Conservation (phyloP, 2,113 vertebrate species). For the Melierax canorus region DNA sequence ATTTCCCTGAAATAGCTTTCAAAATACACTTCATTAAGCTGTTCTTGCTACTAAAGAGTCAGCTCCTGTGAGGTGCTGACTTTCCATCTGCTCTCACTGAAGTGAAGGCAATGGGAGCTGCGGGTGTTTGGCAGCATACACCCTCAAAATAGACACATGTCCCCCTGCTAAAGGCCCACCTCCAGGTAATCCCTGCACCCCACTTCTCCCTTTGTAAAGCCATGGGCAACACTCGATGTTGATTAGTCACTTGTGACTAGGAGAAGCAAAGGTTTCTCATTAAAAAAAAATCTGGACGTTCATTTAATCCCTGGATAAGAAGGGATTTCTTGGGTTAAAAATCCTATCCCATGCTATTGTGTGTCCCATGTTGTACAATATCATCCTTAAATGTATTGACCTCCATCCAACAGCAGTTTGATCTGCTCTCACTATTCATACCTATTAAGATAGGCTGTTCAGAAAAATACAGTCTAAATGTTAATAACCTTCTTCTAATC, state of each 20-base stretch:
- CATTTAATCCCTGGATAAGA: not conserved
- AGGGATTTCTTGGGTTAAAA: not conserved
- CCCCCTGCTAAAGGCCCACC: accelerated
- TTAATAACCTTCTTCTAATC: not conserved
- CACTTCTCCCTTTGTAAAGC: not conserved
- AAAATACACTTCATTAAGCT: not conserved
- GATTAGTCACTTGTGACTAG: not conserved
- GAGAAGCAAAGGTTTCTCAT: not conserved
- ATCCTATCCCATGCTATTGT: not conserved
- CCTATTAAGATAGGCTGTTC: not conserved
- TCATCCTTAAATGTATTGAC: not conserved
- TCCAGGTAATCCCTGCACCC: not conserved
- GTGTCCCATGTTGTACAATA: not conserved
- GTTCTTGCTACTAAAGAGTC: not conserved
- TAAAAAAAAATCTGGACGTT: not conserved
- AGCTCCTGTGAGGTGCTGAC: not conserved
- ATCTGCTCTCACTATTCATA: not conserved
- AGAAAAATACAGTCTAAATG: not conserved
- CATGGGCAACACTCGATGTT: not conserved
- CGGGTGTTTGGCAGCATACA: accelerated
- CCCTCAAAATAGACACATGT: not conserved
- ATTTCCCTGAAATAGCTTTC: not conserved
- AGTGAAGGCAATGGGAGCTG: not conserved
- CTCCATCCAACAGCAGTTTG: not conserved
- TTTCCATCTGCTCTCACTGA: not conserved